phyloP scores from a whole-genome alignment of 2,888 invertebrate species.

The Atrina japonica region DNA sequence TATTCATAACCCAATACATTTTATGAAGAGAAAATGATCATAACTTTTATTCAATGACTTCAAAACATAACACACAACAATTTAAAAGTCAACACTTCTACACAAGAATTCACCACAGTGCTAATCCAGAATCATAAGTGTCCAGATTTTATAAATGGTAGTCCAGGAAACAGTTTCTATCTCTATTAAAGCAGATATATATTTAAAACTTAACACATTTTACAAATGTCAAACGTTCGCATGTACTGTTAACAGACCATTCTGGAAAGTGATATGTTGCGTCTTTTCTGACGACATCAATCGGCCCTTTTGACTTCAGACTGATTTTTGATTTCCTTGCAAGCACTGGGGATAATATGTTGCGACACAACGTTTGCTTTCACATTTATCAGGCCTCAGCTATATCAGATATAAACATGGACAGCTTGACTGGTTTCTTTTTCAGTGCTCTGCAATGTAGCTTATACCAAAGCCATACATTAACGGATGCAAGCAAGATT shows the following conservation, averaged over 20 bases:
- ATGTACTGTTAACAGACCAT: slow-evolving; percentile 25
- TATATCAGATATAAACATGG: slow-evolving; percentile 26
- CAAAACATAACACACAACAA: no score
- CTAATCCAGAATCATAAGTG: no score
- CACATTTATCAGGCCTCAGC: slow-evolving; percentile 2
- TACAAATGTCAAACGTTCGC: slow-evolving; percentile 13
- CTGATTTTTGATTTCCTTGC: slow-evolving; percentile 2
- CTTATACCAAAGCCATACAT: slow-evolving; percentile 46
- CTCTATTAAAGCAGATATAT: slow-evolving; percentile 26
- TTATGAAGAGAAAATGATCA: no score
- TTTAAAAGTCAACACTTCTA: no score
- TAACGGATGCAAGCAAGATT: slow-evolving; percentile 43
- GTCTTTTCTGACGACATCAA: slow-evolving; percentile 18
- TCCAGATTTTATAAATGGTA: no score
- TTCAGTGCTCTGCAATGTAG: slow-evolving; percentile 31
- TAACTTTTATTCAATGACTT: no score
- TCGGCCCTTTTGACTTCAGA: background rate
- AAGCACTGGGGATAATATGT: no score
- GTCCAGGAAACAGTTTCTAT: slow-evolving; percentile 19
- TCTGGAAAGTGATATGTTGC: slow-evolving; percentile 26
- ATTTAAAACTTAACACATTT: slow-evolving; percentile 19
- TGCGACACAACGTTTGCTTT: slow-evolving; percentile 22
- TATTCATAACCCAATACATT: no score
- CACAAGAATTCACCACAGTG: no score
- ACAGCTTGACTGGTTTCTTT: slow-evolving; percentile 30